These are phyloP conservation scores for Phengaris alcon DNA, from an alignment of 2,888 invertebrate genomes.

Conservation along the genomic window DNA sequence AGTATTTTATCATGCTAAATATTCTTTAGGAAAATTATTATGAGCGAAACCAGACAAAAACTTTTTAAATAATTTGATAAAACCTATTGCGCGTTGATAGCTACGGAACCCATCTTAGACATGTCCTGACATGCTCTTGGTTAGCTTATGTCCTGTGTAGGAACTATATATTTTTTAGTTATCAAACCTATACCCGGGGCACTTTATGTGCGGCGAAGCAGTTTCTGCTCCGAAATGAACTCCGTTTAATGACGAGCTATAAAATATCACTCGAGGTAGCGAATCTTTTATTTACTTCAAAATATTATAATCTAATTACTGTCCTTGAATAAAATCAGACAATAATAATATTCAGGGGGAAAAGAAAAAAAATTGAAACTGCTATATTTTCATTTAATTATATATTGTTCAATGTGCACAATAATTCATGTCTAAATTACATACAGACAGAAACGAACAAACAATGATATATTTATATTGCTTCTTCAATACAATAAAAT, in stretches of 20 bases:
- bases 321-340: neutral
- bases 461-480: neutral
- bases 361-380: neutral
- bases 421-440: neutral
- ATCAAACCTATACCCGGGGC: constrained; percentile 12
- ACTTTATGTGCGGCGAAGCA: constrained; percentile 7
- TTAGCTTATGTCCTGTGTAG: too few relatives aligned
- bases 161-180: too few relatives aligned
- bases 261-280: constrained; percentile 14
- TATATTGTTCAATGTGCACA: constrained; percentile 6
- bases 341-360: neutral
- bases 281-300: constrained; percentile 24
- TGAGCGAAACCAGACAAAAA: too few relatives aligned
- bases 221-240: constrained; percentile 21
- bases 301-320: neutral
- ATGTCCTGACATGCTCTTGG: too few relatives aligned
- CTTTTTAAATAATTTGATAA: too few relatives aligned
- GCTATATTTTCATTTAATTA: constrained; percentile 3
- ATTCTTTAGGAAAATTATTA: too few relatives aligned
- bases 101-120: too few relatives aligned
- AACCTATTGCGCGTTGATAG: too few relatives aligned
- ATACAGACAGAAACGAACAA: neutral
- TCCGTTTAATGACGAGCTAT: constrained; percentile 23
- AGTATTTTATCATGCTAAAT: too few relatives aligned
- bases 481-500: neutral